These are phyloP conservation scores for Psylliodes chrysocephalus DNA, from an alignment of 2,888 invertebrate genomes.

Conservation along the genomic window DNA sequence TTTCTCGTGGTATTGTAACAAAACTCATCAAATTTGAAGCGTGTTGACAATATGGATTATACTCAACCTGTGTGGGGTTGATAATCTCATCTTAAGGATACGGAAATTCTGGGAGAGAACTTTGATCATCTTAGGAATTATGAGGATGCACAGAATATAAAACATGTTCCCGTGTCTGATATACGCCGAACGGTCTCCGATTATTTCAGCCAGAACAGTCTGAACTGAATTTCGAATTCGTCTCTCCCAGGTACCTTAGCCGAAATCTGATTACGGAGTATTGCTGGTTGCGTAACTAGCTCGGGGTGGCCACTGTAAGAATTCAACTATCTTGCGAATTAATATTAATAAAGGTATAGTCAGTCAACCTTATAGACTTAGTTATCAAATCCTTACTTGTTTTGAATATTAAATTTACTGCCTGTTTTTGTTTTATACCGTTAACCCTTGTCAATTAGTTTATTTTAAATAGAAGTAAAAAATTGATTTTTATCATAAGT, in stretches of 20 bases:
- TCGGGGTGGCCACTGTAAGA: too few relatives aligned
- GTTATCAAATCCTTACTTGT: too few relatives aligned
- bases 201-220: conserved; percentile 42
- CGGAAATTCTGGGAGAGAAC: conserved; percentile 61
- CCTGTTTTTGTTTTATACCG: too few relatives aligned
- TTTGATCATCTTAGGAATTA: conserved; percentile 65
- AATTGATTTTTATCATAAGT: too few relatives aligned
- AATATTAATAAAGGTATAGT: too few relatives aligned
- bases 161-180: conserved; percentile 48
- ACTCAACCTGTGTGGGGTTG: conserved; percentile 61
- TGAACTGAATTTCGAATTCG: conserved; percentile 35
- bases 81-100: conserved; percentile 65
- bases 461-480: too few relatives aligned
- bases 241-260: conserved; percentile 30
- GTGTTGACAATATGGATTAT: conserved; percentile 65
- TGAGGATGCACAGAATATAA: conserved; percentile 60
- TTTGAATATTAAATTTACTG: too few relatives aligned
- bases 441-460: too few relatives aligned
- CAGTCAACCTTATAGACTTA: too few relatives aligned
- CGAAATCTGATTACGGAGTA: conserved; percentile 31
- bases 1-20: conserved; percentile 61
- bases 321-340: too few relatives aligned
- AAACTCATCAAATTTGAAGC: conserved; percentile 65
- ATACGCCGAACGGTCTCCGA: conserved; percentile 39
- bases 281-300: neutral